phyloP scores from a whole-genome alignment of 2,797 vertebrate genomes.

The Enteromius viviparus region DNA sequence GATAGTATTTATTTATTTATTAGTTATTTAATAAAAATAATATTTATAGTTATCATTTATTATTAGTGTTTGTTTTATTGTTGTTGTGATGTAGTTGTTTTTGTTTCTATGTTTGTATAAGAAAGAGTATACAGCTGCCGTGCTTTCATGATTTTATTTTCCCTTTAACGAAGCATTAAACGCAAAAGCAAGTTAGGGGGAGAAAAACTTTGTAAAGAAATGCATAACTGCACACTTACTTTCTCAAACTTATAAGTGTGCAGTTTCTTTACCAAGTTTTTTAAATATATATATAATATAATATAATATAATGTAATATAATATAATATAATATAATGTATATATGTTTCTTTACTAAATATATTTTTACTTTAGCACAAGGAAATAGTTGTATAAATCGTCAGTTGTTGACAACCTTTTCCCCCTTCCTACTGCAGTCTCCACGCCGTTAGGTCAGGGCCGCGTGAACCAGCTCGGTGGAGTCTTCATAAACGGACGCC shows the following conservation, averaged over 20 bases:
- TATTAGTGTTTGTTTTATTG: conserved; percentile 27
- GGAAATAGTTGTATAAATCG: neutral
- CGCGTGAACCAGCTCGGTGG: conserved; percentile 98
- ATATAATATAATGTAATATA: no score
- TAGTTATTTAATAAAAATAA: no score
- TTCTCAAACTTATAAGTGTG: neutral
- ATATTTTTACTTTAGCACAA: neutral
- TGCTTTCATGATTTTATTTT: neutral
- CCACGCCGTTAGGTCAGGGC: conserved; percentile 96
- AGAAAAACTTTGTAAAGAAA: neutral
- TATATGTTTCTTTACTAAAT: neutral
- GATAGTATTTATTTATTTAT: neutral
- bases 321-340: no score
- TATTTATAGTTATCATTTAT: neutral
- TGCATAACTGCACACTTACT: neutral
- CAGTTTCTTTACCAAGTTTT: neutral
- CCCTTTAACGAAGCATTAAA: neutral
- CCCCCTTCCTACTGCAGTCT: conserved; percentile 77
- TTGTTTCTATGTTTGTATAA: neutral
- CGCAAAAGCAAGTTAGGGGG: neutral
- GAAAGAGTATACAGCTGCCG: neutral
- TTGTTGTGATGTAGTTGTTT: neutral
- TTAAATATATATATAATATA: no score
- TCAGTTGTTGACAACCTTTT: neutral
- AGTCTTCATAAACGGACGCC: conserved; percentile 97